These are phyloP conservation scores for Samia ricini DNA, from an alignment of 1,140 invertebrate species.

Conservation along the genomic window DNA sequence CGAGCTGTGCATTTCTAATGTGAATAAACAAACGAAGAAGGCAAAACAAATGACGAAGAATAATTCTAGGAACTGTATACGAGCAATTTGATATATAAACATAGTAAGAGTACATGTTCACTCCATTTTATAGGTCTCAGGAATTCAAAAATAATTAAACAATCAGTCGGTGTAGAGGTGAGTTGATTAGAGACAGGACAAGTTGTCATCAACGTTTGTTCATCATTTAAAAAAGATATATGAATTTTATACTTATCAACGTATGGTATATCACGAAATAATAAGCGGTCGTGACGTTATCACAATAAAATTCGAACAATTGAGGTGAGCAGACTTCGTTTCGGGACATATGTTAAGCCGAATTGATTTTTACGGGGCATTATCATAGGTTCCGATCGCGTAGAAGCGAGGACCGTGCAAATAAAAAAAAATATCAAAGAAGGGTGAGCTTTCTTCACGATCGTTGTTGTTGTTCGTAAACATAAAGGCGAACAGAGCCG, in stretches of 20 bases:
- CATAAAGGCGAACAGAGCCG: constrained; percentile 51
- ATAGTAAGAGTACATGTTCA: too few relatives aligned
- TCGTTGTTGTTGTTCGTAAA: constrained; percentile 55
- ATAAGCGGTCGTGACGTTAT: neutral
- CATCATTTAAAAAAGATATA: neutral
- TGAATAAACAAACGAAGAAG: too few relatives aligned
- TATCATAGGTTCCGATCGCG: neutral
- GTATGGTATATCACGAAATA: neutral
- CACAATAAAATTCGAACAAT: constrained; percentile 12
- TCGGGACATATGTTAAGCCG: neutral
- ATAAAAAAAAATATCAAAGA: constrained; percentile 51
- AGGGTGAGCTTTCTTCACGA: constrained; percentile 65
- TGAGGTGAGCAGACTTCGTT: constrained; percentile 2
- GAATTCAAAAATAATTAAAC: too few relatives aligned
- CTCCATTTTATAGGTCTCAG: too few relatives aligned
- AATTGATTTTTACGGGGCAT: neutral
- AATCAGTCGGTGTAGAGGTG: too few relatives aligned
- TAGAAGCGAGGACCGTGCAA: neutral
- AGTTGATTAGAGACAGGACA: too few relatives aligned
- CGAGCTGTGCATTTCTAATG: too few relatives aligned
- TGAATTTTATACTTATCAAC: neutral
- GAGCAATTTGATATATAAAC: too few relatives aligned
- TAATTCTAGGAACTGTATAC: too few relatives aligned
- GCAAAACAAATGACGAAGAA: too few relatives aligned
- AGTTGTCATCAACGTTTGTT: neutral